Percentiles rank a stretch among this genome's conserved stretches.
phyloP scores from a whole-genome alignment of 2,797 vertebrate genomes.

The Artibeus lituratus region DNA sequence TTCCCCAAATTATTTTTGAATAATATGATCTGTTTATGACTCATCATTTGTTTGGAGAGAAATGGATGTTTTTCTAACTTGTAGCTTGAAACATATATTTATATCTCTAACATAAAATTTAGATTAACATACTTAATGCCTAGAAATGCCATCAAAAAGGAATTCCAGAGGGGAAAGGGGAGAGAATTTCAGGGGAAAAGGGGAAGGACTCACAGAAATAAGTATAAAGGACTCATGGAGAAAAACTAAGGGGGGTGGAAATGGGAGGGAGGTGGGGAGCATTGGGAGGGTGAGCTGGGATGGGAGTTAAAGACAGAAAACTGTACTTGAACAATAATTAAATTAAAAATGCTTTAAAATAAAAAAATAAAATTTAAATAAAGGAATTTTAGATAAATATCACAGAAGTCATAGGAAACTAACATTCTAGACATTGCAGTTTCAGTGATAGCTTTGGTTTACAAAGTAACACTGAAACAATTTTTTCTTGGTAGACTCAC shows the following conservation, averaged over 20 bases:
- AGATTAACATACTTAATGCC: neutral
- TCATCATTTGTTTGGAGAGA: neutral
- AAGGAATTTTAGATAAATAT: neutral
- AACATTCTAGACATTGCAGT: neutral
- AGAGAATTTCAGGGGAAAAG: too few relatives aligned
- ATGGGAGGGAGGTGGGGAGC: too few relatives aligned
- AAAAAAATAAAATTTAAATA: neutral
- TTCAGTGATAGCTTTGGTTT: neutral
- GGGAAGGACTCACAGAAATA: too few relatives aligned
- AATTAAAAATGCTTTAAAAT: too few relatives aligned
- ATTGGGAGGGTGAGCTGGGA: too few relatives aligned
- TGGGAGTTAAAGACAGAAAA: too few relatives aligned
- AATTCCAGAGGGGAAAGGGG: too few relatives aligned
- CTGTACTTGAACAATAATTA: too few relatives aligned
- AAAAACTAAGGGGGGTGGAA: too few relatives aligned
- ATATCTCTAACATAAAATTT: neutral
- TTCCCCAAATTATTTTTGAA: conserved; percentile 19
- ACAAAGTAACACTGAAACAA: neutral
- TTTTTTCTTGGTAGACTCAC: neutral
- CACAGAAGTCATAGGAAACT: neutral
- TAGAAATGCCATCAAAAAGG: neutral
- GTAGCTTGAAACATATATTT: neutral
- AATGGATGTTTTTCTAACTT: neutral
- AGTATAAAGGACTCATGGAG: too few relatives aligned
- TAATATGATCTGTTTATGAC: neutral